Evolutionary conservation across 2,113 vertebrate genomes (phyloP), one percentile per base, ranked within the genome.

Genomic region (Enhydra lutris): DNA sequence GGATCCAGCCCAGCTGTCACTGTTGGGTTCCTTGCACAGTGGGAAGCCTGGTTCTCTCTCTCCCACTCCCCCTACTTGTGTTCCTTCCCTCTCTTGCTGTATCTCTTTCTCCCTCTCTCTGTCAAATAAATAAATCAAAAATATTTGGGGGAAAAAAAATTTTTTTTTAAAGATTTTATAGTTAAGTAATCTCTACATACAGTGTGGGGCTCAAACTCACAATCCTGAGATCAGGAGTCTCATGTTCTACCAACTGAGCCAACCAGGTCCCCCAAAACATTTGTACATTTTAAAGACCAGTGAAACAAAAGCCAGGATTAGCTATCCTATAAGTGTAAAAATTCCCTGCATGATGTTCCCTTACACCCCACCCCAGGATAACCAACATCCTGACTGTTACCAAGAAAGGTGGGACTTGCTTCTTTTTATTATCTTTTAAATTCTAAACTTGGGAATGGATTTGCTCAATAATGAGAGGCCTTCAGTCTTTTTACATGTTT

Each of bases 401-500:
- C 87, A 73, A 31, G 59, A 65, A 96, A 88, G 34, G 50, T 65
- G 63, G 81, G 71, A 85, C 6, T 91, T 85, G 73, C 31, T 65
- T 91, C 23, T 94, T 63, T 91, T 90, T 63, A 85, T 94, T 71
- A 63, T 63, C 9, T 93, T 78, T 83, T 79, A 95, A 82, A 84
- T 92, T 80, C 42, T 78, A 55, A 71, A 55, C 21, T 71, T 69
- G 69, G 76, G 92, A 85, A 65, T 63, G 45, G 52, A 84, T 79
- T 79, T 79, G 21, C 73, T 89, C 10, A 63, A 1, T 73, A 50
- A 80, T 81, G n/a, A 91, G 90, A 91, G 55, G 12, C 45, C 63
- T 92, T 95, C 23, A 36, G 21, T 82, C 15, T 74, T 74, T 74
- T 92, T 63, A 87, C 36, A 17, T 88, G 10, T 88, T n/a, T 83